Base-by-base conservation (phyloP, 64 coral and sea anemone genomes). In the Montipora foliosa region DNA sequence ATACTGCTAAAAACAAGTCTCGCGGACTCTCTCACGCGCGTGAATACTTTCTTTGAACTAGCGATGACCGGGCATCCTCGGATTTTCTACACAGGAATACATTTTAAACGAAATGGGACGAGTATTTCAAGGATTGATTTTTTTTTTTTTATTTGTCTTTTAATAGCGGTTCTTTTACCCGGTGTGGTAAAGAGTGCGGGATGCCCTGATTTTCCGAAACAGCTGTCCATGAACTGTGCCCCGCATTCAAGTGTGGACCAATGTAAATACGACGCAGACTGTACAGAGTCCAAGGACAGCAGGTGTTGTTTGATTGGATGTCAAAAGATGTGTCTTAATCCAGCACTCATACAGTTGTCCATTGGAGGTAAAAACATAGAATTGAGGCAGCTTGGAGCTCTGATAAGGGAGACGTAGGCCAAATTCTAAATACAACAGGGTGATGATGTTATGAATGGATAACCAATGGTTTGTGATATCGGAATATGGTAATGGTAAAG, bases 301-400 rank as follows among this genome's bases (percentile, higher is more conserved):
- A 97, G 88, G 78, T 97, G 95, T 51, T 97, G 95, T 67, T 69
- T 67, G 55, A 74, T 93, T 52, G 95, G 95, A 16, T 97, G 95
- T 59, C 76, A 89, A 81, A 91, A 89, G 12, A 91, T 94, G 73
- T 97, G 95, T 44, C 22, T 97, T 17, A 59, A 97, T 83, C 93
- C 92, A 21, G 10, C 68, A 71, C 68, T 71, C 68, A 71, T 71
- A 22, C 19, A 71, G 68, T 64, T 16, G 61, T 64, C 61, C 61
- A 64, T 64, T 64, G 61, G 61, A 4, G 61, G 61, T 64, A 64
- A 64, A 12, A 16, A 12, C 14, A 11, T 64, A 12, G 13, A 6
- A 6, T 57, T 57, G 53, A 11, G 11, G 14, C 61, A 64, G 14
- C 14, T 12, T 15, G 14, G 11, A 55, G 52, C 52, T 55, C 52